Evolutionary conservation across 2,113 vertebrate genomes (phyloP), one percentile per base, ranked within the genome.

Genomic region (Physeter macrocephalus): DNA sequence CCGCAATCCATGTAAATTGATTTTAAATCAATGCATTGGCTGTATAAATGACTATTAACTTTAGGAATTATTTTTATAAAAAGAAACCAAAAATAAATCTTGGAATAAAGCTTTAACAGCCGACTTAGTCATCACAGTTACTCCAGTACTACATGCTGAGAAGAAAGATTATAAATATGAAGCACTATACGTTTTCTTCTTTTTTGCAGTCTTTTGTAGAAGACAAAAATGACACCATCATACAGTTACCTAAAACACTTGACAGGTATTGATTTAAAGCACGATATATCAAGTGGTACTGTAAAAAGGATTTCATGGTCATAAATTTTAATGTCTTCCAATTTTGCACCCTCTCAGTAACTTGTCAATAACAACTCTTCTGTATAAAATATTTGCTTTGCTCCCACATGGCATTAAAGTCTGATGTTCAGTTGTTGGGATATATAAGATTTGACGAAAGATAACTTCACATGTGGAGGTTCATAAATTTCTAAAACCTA

Each of bases 311-410:
- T 99, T 99, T 99, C 98, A 97, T 98, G 98, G 98, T 98, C 98
- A 98, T 99, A 98, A 98, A 99, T 99, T 98, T 98, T 99, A 98
- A 98, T 98, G 97, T 97, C 98, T 98, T 98, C 93, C 97, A 98
- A 98, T 98, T 98, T 98, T 98, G 98, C 97, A 98, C 98, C 97
- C 97, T 97, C 97, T 98, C 97, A 80, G 98, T 98, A 98, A 97
- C 98, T 98, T 98, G 98, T 98, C 98, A 98, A 98, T 98, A 98
- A 98, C 93, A 98, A 97, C 97, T 98, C 97, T 98, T 97, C 96
- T 83, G 57, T 98, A 98, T 98, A 98, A 98, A 98, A 99, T 98
- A 98, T 98, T 98, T 98, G 92, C 91, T 97, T 97, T 21, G 0
- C 97, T 98, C 97, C 96, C 97, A 93, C 96, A 78, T 97, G 90